Conservation (phyloP, 1,140 invertebrate species). For the Chionoecetes opilio region DNA sequence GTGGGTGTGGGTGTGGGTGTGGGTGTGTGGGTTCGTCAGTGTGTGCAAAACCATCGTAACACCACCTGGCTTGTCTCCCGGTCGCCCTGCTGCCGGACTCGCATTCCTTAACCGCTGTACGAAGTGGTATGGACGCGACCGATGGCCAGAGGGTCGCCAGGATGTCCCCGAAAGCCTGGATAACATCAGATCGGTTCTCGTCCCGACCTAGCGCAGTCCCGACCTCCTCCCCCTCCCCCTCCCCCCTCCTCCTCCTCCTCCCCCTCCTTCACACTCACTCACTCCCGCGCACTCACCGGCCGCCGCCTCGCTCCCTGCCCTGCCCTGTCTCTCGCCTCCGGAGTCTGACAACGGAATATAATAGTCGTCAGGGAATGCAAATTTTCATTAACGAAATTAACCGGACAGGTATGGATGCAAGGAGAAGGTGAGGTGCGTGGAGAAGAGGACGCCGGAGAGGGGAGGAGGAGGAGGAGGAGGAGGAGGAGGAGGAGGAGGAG, state of each 20-base stretch:
- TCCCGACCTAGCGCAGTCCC: not conserved
- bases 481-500: not conserved
- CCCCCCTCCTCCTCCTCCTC: not conserved
- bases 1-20: no score
- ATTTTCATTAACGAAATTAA: slow-evolving; percentile 37
- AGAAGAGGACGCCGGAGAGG: no score
- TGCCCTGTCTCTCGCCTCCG: not conserved
- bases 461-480: not conserved
- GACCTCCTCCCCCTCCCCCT: not conserved
- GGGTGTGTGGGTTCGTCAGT: not conserved
- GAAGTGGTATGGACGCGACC: slow-evolving; percentile 33
- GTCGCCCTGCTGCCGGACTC: not conserved
- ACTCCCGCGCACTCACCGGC: not conserved
- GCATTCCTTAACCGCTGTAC: slow-evolving; percentile 66
- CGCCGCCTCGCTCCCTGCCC: not conserved
- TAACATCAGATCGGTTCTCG: slow-evolving; percentile 71
- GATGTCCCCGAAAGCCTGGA: slow-evolving; percentile 64
- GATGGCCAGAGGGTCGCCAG: slow-evolving; percentile 30
- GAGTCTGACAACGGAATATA: not conserved
- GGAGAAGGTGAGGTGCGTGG: slow-evolving; percentile 7
- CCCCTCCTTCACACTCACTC: not conserved
- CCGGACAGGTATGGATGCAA: slow-evolving; percentile 7
- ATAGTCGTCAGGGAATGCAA: not conserved
- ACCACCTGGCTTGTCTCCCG: not conserved
- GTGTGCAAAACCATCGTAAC: not conserved